These are phyloP conservation scores for Thamnophis elegans DNA, from an alignment of 2,797 vertebrate species.

Conservation along the genomic window DNA sequence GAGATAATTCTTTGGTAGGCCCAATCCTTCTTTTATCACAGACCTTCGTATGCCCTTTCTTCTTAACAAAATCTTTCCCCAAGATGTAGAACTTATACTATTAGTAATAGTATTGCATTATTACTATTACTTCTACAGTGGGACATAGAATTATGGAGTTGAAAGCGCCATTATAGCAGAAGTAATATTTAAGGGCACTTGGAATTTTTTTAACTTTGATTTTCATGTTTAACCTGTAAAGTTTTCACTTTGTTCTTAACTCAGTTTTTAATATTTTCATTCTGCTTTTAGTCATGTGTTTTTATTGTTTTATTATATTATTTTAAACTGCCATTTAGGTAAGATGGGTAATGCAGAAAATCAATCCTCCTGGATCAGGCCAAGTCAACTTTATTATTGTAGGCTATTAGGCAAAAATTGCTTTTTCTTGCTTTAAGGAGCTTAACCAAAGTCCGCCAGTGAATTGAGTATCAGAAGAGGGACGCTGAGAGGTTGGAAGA, in stretches of 20 bases:
- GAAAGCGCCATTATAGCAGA: neutral
- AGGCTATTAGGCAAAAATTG: neutral
- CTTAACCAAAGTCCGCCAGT: conserved; percentile 4
- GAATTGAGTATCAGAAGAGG: neutral
- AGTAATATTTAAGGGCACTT: neutral
- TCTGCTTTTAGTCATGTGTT: neutral
- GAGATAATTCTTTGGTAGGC: neutral
- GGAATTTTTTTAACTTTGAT: neutral
- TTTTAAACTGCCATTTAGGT: neutral
- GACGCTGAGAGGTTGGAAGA: neutral
- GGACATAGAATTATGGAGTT: neutral
- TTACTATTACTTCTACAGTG: neutral
- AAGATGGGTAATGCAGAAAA: neutral
- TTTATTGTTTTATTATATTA: neutral
- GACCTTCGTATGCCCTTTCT: neutral
- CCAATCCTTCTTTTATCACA: neutral
- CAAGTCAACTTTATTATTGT: neutral
- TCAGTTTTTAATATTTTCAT: neutral
- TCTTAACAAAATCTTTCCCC: neutral
- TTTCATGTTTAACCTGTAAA: neutral
- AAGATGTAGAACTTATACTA: neutral
- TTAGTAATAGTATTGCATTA: neutral
- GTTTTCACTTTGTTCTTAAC: neutral
- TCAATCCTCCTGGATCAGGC: neutral
- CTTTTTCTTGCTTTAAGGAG: conserved; percentile 54